These are phyloP conservation scores for Aptenodytes patagonicus DNA, from an alignment of 2,113 vertebrate genomes.

Conservation along the genomic window DNA sequence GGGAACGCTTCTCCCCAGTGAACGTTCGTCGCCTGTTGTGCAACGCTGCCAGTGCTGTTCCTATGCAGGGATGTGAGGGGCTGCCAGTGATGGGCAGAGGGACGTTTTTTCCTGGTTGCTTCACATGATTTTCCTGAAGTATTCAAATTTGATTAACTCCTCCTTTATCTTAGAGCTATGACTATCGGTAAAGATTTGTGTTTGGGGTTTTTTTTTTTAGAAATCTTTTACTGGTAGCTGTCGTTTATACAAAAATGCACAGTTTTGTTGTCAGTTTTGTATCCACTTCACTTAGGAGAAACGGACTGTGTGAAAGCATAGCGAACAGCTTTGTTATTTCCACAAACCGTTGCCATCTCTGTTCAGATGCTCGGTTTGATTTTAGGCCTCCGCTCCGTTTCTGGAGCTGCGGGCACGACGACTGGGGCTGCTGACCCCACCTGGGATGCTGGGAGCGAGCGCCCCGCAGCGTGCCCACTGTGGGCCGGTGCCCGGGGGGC, in stretches of 20 bases:
- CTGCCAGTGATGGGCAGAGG: neutral
- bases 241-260: neutral
- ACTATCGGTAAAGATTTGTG: neutral
- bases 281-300: neutral
- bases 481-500: neutral
- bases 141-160: constrained; percentile 1
- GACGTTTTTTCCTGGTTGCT: neutral
- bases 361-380: neutral
- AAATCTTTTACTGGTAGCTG: neutral
- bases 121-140: neutral
- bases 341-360: neutral
- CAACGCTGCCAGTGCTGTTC: neutral
- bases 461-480: neutral
- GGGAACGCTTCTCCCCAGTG: neutral
- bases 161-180: neutral
- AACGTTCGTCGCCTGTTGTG: neutral
- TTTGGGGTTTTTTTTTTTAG: neutral
- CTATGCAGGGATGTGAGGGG: neutral
- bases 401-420: neutral
- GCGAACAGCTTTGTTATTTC: neutral
- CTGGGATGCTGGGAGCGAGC: neutral
- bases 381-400: neutral
- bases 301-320: neutral
- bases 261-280: neutral
- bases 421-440: neutral